A percentile compares a stretch with the other conserved stretches of the same genome.
phyloP scores from a whole-genome alignment of 2,888 invertebrate species.

The Zhuqinia jingwanae region DNA sequence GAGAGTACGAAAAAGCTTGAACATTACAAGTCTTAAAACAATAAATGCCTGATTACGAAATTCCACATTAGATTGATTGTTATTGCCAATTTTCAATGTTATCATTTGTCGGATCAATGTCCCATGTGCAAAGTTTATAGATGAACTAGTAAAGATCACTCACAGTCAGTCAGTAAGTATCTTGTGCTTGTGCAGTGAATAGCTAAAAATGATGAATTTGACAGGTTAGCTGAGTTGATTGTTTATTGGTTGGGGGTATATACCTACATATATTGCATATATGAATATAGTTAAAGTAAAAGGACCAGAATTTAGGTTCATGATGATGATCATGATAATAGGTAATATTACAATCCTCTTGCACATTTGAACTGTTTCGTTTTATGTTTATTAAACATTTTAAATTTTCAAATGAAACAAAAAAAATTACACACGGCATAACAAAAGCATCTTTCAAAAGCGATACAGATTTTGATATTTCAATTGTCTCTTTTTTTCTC shows the following conservation, averaged over 20 bases:
- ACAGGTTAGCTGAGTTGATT: conserved; percentile 3
- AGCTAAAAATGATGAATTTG: conserved; percentile 41
- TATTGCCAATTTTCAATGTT: conserved; percentile 57
- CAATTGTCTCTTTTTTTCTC: conserved; percentile 41
- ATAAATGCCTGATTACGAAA: conserved; percentile 62
- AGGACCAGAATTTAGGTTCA: too few relatives aligned
- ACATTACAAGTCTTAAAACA: conserved; percentile 50
- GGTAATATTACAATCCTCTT: too few relatives aligned
- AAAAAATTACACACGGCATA: background rate
- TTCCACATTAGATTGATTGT: conserved; percentile 55
- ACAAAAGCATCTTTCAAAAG: background rate
- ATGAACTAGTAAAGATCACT: background rate
- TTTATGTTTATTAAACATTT: too few relatives aligned
- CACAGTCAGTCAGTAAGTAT: background rate
- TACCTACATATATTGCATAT: too few relatives aligned
- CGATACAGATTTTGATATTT: conserved; percentile 50
- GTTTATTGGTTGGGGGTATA: background rate
- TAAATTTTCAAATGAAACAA: background rate
- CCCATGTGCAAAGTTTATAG: background rate
- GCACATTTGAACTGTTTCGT: too few relatives aligned
- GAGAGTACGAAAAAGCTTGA: conserved; percentile 38
- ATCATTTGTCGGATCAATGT: conserved; percentile 56
- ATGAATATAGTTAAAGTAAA: background rate
- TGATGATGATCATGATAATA: too few relatives aligned
- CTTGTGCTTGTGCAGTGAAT: background rate